These are phyloP conservation scores for Globodera ellingtonae DNA, from an alignment of 1,140 invertebrate species.

Conservation along the genomic window DNA sequence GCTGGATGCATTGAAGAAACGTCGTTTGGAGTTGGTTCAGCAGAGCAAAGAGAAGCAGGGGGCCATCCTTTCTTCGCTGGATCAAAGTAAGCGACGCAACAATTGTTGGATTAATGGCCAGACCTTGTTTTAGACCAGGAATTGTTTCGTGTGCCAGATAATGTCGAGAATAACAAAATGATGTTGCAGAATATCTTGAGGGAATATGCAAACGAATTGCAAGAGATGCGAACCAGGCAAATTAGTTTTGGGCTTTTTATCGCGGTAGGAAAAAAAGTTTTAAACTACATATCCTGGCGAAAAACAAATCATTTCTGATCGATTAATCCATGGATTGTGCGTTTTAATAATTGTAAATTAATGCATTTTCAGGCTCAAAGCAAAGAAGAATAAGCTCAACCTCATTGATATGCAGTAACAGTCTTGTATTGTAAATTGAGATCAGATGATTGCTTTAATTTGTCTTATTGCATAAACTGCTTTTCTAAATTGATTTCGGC, in stretches of 20 bases:
- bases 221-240: not conserved
- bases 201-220: not conserved
- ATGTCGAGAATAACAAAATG: slow-evolving; percentile 1
- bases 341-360: no score
- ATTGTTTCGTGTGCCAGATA: not conserved
- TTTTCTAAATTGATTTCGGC: no score
- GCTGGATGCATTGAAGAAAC: not conserved
- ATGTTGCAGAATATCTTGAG: not conserved
- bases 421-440: no score
- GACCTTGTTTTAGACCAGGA: not conserved
- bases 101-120: not conserved
- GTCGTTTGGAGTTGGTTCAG: not conserved
- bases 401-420: no score
- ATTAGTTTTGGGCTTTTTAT: no score
- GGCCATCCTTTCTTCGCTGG: not conserved
- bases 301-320: not conserved
- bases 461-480: no score
- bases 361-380: no score
- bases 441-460: no score
- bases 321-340: not conserved
- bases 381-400: no score
- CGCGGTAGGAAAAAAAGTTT: no score
- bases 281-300: not conserved
- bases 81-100: not conserved
- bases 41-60: not conserved